phyloP scores from a whole-genome alignment of 92 coral and sea anemone species.

The Porites cylindrica region DNA sequence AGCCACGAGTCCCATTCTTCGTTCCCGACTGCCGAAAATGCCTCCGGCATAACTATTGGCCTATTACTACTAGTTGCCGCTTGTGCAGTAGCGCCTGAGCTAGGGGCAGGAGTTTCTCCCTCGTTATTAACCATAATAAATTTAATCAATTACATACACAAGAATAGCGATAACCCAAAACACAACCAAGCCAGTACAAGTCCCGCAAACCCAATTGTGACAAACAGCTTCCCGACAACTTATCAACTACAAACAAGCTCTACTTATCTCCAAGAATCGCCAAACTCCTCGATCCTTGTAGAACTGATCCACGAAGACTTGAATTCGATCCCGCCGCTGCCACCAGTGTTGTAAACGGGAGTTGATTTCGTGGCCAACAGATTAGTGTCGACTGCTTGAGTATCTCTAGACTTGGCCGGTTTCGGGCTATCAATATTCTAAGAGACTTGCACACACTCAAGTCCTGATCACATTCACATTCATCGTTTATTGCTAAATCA shows the following conservation, averaged over 20 bases:
- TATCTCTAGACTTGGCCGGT: neutral
- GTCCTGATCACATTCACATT: too few relatives aligned
- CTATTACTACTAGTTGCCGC: neutral
- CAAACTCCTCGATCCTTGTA: neutral
- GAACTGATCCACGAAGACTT: neutral
- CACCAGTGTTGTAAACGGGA: neutral
- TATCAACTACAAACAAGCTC: neutral
- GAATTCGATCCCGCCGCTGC: neutral
- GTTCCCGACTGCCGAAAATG: neutral
- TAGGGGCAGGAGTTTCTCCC: neutral
- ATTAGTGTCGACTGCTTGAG: too few relatives aligned
- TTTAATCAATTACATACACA: too few relatives aligned
- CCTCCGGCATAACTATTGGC: neutral
- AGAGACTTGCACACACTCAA: too few relatives aligned
- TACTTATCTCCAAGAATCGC: neutral
- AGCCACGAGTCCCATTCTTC: conserved; percentile 16
- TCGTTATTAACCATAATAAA: too few relatives aligned
- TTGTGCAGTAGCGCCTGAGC: neutral
- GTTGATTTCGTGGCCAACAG: too few relatives aligned
- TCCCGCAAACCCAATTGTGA: neutral
- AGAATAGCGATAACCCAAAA: neutral
- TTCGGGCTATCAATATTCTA: neutral
- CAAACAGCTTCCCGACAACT: neutral
- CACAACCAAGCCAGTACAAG: neutral
- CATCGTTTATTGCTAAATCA: too few relatives aligned